Evolutionary conservation across 2,113 vertebrate genomes (phyloP).

Genomic region (Dascyllus trimaculatus): DNA sequence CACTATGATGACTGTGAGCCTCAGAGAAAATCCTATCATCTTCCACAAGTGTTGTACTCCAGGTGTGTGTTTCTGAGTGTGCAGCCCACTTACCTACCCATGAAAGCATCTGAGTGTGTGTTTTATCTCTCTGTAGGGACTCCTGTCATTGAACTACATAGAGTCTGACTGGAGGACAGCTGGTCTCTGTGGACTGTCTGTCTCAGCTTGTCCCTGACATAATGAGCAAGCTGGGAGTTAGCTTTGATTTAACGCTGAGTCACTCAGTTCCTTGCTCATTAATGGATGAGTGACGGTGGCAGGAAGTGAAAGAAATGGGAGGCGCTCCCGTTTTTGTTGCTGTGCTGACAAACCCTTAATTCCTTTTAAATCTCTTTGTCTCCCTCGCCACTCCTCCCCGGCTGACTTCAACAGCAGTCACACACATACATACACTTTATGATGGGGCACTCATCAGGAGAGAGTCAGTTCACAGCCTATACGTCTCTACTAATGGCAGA

Average conservation of each 20-base stretch:
- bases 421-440: constrained; percentile 13
- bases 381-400: constrained; percentile 8
- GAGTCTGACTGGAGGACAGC: constrained; percentile 53
- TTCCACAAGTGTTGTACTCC: too few species aligned
- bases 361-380: constrained; percentile 17
- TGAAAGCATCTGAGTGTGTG: neutral
- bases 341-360: constrained; percentile 44
- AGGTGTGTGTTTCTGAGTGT: neutral
- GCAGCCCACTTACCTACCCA: constrained; percentile 11
- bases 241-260: constrained; percentile 67
- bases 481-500: constrained; percentile 14
- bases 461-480: constrained; percentile 21
- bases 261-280: constrained; percentile 55
- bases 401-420: constrained; percentile 23
- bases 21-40: too few species aligned
- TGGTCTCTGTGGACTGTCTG: constrained; percentile 50
- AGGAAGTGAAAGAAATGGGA: constrained; percentile 46
- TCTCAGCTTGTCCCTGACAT: constrained; percentile 63
- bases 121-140: constrained; percentile 26
- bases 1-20: too few species aligned
- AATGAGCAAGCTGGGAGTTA: constrained; percentile 57
- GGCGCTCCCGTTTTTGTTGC: constrained; percentile 28
- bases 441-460: constrained; percentile 33
- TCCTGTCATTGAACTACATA: constrained; percentile 49
- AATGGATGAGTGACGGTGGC: constrained; percentile 43